Evolutionary conservation across 2,113 vertebrate genomes (phyloP).

Genomic region (Holacanthus passer): DNA sequence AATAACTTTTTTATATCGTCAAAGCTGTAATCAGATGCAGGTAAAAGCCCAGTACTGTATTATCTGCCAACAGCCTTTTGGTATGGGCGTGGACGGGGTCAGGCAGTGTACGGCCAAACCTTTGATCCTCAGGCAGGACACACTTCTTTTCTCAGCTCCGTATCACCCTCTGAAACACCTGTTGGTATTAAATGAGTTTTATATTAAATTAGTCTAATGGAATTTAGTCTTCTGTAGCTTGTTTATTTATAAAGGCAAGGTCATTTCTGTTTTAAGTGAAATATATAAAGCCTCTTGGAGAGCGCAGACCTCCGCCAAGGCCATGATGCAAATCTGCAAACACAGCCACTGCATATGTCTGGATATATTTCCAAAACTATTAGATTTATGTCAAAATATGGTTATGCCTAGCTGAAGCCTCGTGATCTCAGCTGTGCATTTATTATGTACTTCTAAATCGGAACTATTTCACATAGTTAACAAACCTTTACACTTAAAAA

Average conservation of each 20-base stretch:
- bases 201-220: not conserved
- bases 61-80: not conserved
- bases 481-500: no score
- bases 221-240: not conserved
- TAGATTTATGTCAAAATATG: no score
- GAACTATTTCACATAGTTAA: no score
- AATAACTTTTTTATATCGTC: not conserved
- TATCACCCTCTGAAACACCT: not conserved
- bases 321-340: no score
- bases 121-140: constrained; percentile 8
- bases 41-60: not conserved
- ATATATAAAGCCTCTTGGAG: not conserved
- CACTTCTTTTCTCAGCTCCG: not conserved
- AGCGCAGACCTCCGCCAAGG: no score
- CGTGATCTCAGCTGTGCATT: no score
- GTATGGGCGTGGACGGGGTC: not conserved
- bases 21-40: not conserved
- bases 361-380: no score
- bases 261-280: not conserved
- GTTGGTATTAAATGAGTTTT: not conserved
- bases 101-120: not conserved
- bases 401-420: no score
- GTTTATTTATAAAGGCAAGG: not conserved
- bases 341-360: no score
- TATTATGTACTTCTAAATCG: no score